phyloP scores from a whole-genome alignment of 2,797 vertebrate species.

The Enteromius radiatus region DNA sequence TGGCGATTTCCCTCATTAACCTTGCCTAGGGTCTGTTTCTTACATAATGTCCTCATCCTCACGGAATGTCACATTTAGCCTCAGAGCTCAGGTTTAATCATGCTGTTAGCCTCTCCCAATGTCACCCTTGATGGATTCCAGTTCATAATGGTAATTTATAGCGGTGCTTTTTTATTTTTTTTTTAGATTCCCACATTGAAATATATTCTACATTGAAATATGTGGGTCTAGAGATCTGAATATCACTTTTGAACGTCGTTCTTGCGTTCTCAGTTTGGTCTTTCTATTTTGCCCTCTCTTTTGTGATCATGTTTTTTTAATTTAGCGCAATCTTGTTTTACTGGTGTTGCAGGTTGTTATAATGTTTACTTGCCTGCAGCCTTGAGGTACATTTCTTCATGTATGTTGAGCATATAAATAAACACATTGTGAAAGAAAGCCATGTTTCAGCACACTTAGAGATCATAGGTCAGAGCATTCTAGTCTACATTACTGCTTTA shows the following conservation, averaged over 20 bases:
- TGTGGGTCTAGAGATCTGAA: not conserved
- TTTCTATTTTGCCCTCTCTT: not conserved
- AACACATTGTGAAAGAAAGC: not conserved
- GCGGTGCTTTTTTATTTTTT: not conserved
- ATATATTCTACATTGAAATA: too few relatives aligned
- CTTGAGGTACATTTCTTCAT: not conserved
- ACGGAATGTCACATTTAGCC: not conserved
- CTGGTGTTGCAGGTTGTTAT: not conserved
- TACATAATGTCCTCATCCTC: constrained; percentile 34
- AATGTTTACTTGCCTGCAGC: not conserved
- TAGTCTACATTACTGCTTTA: not conserved
- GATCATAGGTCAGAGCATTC: not conserved
- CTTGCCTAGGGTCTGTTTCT: constrained; percentile 21
- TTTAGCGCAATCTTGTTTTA: constrained; percentile 7
- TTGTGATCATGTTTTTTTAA: not conserved
- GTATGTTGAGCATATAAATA: constrained; percentile 9
- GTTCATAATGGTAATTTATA: not conserved
- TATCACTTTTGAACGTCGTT: not conserved
- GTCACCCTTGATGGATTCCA: not conserved
- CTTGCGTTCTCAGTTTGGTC: not conserved
- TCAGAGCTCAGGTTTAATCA: not conserved
- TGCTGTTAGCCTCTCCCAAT: not conserved
- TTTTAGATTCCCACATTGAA: too few relatives aligned
- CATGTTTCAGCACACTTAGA: not conserved
- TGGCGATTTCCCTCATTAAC: constrained; percentile 3